Base-by-base conservation (phyloP, 2,113 vertebrate genomes). In the Orthochromis malagaraziensis region DNA sequence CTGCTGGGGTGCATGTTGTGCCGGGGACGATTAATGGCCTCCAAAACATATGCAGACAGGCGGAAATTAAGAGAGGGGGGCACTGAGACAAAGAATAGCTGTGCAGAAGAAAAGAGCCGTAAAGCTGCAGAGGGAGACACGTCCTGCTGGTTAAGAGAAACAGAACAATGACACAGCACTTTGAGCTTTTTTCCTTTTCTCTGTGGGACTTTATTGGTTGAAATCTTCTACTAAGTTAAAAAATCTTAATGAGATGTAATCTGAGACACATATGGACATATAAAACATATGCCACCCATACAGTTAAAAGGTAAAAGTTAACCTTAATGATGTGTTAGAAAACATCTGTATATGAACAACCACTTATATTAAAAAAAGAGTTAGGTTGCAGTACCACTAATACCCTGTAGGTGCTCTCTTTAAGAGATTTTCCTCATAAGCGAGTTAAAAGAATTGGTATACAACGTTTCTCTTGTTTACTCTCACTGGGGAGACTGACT, bases 1-100 rank as follows among this genome's bases (percentile, higher is more conserved):
- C 95, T 96, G 93, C 95, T 95, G 96, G 94, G 95, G 95, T 96
- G 95, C 94, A 92, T 93, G 92, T 95, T 95, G 95, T 90, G 94
- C 94, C 89, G 87, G 87, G 94, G 93, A 95, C 92, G 95, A 97
- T 97, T 96, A 96, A 96, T 96, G 94, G 92, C 91, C 93, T 95
- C 91, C 86, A 94, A 94, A 96, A 95, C 95, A 94, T 92, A 96
- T 95, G 95, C 93, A 94, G 96, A 96, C 96, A 95, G 92, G 89
- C 91, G 93, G 90, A 94, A 95, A 94, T 93, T 79, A 86, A 90
- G 89, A 68, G 84, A 60, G 75, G 57, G 88, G 88, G 60, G 85
- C 14, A 9, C 29, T 9, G 55, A 85, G 73, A 89, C 86, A 91
- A 91, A 94, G 91, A 92, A 89, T 88, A 88, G 88, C 90, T 89